Percentiles rank a stretch among this genome's conserved stretches.
Conservation (phyloP, 2,797 vertebrate genomes). For the Tiaroga cobitis region DNA sequence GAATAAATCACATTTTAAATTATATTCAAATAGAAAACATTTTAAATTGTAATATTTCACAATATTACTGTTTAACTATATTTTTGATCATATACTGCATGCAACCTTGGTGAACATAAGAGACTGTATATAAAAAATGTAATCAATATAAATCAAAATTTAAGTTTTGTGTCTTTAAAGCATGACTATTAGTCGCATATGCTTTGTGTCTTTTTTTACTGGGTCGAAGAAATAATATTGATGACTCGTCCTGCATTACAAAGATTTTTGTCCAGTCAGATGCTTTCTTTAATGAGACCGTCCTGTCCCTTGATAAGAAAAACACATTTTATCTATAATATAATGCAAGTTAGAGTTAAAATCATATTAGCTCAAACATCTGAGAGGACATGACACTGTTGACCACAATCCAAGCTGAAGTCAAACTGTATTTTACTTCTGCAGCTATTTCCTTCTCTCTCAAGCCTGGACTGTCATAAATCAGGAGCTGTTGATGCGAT, state of each 20-base stretch:
- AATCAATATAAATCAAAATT: not conserved
- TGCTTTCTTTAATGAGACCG: not conserved
- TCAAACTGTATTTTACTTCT: constrained; percentile 20
- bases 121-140: not conserved
- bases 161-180: not conserved
- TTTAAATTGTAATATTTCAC: not conserved
- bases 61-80: not conserved
- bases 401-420: not conserved
- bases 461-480: constrained; percentile 39
- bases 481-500: constrained; percentile 51
- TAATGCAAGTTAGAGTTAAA: not conserved
- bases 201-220: not conserved
- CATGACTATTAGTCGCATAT: not conserved
- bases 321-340: not conserved
- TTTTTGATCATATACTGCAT: too few species aligned
- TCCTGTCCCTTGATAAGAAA: not conserved
- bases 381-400: not conserved
- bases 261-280: not conserved
- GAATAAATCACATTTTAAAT: not conserved
- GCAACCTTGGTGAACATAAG: not conserved
- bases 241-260: not conserved
- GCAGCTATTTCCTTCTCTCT: constrained; percentile 36
- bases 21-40: not conserved
- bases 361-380: constrained; percentile 6
- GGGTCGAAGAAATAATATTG: not conserved